A percentile compares a stretch with the other conserved stretches of the same genome.
Evolutionary conservation across 2,797 vertebrate genomes (phyloP).

Genomic region (Dipus sagitta): DNA sequence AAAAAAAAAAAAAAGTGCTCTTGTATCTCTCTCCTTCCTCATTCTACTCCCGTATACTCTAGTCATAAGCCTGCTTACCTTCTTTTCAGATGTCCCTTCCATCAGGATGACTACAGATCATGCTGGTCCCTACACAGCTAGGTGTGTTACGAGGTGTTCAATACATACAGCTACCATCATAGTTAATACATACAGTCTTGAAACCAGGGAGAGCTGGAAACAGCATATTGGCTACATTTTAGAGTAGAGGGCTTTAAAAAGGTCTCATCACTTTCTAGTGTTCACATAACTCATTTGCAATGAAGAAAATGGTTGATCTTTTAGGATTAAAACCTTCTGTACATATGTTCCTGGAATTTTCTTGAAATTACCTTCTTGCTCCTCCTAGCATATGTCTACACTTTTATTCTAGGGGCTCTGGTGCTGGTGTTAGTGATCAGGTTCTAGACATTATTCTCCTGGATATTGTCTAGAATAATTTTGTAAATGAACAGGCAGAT

Average conservation of each 20-base stretch:
- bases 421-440: neutral
- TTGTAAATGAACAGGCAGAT: slow-evolving; percentile 5
- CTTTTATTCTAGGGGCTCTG: neutral
- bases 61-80: too few species aligned
- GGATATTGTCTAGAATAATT: neutral
- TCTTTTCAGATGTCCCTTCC: neutral
- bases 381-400: neutral
- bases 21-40: neutral
- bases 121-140: neutral
- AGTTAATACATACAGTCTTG: neutral
- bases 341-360: neutral
- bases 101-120: neutral
- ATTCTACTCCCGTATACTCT: neutral
- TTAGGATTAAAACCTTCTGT: neutral
- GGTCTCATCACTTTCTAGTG: neutral
- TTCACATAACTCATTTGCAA: neutral
- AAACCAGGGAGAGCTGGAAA: neutral
- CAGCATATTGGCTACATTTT: neutral
- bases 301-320: neutral
- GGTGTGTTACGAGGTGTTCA: neutral
- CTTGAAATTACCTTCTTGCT: neutral
- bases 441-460: neutral
- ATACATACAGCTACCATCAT: neutral
- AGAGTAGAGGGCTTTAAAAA: slow-evolving; percentile 2
- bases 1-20: neutral